Conservation (phyloP, 2,888 invertebrate species). For the Lacanobia oleracea region DNA sequence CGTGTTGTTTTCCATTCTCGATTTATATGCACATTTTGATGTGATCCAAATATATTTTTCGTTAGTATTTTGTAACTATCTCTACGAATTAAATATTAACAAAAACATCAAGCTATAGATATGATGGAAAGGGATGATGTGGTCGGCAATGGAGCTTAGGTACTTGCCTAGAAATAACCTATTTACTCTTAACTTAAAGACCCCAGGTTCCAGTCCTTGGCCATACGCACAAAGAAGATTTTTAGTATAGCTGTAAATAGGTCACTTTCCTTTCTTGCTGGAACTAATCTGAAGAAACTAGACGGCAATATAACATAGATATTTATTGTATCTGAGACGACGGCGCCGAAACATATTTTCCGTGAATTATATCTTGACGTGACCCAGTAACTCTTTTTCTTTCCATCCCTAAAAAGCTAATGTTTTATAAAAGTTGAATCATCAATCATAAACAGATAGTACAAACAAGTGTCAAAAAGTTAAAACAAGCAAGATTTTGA, state of each 20-base stretch:
- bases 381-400: constrained; percentile 19
- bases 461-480: background rate
- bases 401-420: background rate
- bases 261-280: constrained; percentile 21
- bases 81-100: background rate
- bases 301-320: constrained; percentile 16
- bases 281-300: constrained; percentile 28
- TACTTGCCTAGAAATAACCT: no score
- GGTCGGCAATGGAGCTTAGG: no score
- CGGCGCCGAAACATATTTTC: constrained; percentile 1
- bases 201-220: no score
- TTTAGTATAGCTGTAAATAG: background rate
- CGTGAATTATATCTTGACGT: constrained; percentile 21
- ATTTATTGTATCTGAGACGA: constrained; percentile 29
- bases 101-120: no score
- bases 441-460: constrained; percentile 40
- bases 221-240: background rate
- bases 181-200: no score
- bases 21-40: background rate
- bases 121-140: no score
- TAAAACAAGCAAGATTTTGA: background rate
- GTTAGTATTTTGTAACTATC: background rate
- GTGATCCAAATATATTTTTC: background rate
- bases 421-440: constrained; percentile 19
- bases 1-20: background rate